Base-by-base conservation (phyloP, 2,888 invertebrate genomes). In the Oscheius sp. region DNA sequence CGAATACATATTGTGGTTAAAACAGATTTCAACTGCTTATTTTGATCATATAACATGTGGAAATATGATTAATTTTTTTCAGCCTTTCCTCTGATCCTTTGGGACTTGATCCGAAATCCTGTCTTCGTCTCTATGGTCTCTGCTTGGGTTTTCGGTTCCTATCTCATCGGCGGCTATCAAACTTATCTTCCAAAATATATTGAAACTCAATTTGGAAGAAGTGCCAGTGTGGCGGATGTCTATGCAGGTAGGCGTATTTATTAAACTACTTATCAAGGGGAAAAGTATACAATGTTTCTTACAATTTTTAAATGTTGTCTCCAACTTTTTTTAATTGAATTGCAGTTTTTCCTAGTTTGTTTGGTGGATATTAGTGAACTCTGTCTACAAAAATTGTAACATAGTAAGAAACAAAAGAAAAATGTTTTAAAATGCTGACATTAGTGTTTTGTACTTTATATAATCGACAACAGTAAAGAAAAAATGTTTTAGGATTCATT, bases 161-260 rank as follows among this genome's bases (percentile, higher is more conserved):
- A 77, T 51, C 56, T 77, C 14, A 73, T 77, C 24, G 77, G 74
- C 2, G 77, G 77, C 1, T 77, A 77, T 62, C 76, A 76, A 82
- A 92, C 91, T 12, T 92, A 91, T 84, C 87, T 91, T 78, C 90
- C 91, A 8, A 92, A 92, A 84, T 91, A 92, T 85, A 89, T 92
- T 83, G 92, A 92, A 87, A 91, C 91, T 8, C 91, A 92, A 84
- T 92, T 91, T 83, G 89, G 90, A 73, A 90, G 90, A 70, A 89
- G 90, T 0, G 89, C 93, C 0, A 91, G 90, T 12, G 88, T 88
- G 64, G 91, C 91, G 17, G 91, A 91, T 20, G 88, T 91, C 71
- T 87, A 91, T 69, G 90, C 91, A 75, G 92, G 91, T 90, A 86
- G 12, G 8, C 36, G 14, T 36, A 8, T 36, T n/a, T n/a, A n/a